Evolutionary conservation across 2,797 vertebrate genomes (phyloP), one percentile per base, ranked within the genome.

Genomic region (Myotis myotis): DNA sequence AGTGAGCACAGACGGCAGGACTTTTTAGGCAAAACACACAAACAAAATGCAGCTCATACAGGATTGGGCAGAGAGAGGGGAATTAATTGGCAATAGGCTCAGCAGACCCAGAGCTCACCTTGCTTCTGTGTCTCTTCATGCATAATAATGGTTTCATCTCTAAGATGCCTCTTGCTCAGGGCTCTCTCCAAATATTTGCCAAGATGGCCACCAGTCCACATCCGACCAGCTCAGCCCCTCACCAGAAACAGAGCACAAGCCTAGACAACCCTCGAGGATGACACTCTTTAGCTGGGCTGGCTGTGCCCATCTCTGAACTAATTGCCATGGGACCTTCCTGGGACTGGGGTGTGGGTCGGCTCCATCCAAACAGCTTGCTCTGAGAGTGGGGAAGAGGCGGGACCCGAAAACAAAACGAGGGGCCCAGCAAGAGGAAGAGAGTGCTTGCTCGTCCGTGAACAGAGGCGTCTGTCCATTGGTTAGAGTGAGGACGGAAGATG

Each of bases 401-500:
- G 23, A 6, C 10, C n/a, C 60, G 38, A 6, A 23, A 23, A 36
- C 12, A 33, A 28, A 68, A 41, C 0, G 17, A 66, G 10, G 38
- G 3, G 11, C 23, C n/a, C 28, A 49, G 3, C 76, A 28, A 28
- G 80, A 83, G 16, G 64, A 53, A 47, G 22, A 30, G 17, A 7
- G 20, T 7, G 12, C 12, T 3, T 10, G 13, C 23, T 25, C 11
- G 23, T 23, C 28, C 0, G 33, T 3, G 70, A 41, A 60, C 71
- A 81, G 55, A 47, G 13, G 1, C 1, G 5, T 30, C 33, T 3
- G 8, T 3, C 33, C 3, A 0, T 25, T 1, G 9, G 0, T 23
- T 28, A 20, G 44, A n/a, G 6, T 36, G 36, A 36, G 36, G 36
- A 36, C 36, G 22, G 71, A 23, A 28, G 49, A 3, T 5, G 17